These are phyloP conservation scores for Heterotis niloticus DNA, from an alignment of 2,113 vertebrate genomes.

Conservation along the genomic window DNA sequence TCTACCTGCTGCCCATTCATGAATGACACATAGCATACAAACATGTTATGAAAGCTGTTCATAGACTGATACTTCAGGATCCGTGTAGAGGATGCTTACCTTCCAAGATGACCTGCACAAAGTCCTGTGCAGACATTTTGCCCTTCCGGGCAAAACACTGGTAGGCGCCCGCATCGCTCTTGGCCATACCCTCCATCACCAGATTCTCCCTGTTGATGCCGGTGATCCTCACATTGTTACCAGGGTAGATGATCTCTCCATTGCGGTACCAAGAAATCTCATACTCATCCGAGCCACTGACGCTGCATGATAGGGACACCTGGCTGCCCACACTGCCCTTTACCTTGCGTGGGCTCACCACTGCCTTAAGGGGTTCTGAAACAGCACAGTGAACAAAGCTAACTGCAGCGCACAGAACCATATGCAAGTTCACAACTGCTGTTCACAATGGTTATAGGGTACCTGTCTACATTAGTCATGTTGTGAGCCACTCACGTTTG, in stretches of 20 bases:
- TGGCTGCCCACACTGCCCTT: constrained; percentile 96
- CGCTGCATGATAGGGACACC: constrained; percentile 91
- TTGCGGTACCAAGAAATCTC: constrained; percentile 96
- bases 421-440: background rate
- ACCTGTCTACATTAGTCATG: background rate
- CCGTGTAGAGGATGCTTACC: constrained; percentile 61
- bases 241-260: constrained; percentile 85
- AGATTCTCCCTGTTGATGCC: constrained; percentile 86
- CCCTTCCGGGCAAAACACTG: constrained; percentile 93
- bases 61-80: background rate
- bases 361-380: constrained; percentile 87
- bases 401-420: background rate
- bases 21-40: too few species aligned
- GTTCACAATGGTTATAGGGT: background rate
- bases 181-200: constrained; percentile 95
- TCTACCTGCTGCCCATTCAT: too few species aligned
- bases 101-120: constrained; percentile 93
- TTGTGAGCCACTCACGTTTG: constrained; percentile 79
- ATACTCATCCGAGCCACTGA: constrained; percentile 86
- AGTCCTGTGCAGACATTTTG: constrained; percentile 94
- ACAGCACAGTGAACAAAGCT: background rate
- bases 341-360: constrained; percentile 90
- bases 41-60: background rate
- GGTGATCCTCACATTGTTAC: constrained; percentile 85
- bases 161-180: constrained; percentile 93